These are phyloP conservation scores for Horisme vitalbata DNA, from an alignment of 2,888 invertebrate species.

Conservation along the genomic window DNA sequence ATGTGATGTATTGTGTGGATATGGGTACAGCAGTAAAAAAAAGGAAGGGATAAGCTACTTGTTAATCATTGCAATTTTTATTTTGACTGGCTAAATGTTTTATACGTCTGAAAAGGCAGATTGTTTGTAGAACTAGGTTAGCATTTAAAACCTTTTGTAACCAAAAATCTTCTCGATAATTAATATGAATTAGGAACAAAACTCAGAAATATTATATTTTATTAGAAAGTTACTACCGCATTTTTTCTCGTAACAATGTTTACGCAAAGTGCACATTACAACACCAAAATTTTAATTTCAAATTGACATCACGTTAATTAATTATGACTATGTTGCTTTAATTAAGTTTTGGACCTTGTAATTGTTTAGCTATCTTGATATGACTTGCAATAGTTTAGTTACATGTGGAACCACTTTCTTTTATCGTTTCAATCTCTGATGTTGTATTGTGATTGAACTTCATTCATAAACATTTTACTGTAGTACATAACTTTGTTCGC, in stretches of 20 bases:
- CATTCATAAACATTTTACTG: not conserved
- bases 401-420: conserved; percentile 4
- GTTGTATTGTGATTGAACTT: conserved; percentile 3
- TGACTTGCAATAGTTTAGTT: conserved; percentile 15
- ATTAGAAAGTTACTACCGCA: conserved; percentile 2
- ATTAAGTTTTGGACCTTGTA: conserved; percentile 10
- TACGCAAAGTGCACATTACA: not conserved
- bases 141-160: too few relatives aligned
- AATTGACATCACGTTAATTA: conserved; percentile 15
- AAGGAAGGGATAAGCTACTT: too few relatives aligned
- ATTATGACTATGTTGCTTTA: conserved; percentile 10
- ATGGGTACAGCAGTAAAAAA: too few relatives aligned
- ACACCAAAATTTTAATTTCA: conserved; percentile 16
- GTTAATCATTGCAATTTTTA: too few relatives aligned
- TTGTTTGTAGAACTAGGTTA: too few relatives aligned
- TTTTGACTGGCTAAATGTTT: too few relatives aligned
- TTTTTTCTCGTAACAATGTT: not conserved
- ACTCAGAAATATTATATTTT: not conserved
- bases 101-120: too few relatives aligned
- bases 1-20: too few relatives aligned
- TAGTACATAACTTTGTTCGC: too few relatives aligned
- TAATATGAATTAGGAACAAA: too few relatives aligned
- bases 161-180: too few relatives aligned
- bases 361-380: conserved; percentile 16
- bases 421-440: conserved; percentile 8